These are phyloP conservation scores for Rhingia campestris DNA, from an alignment of 2,888 invertebrate species.

Conservation along the genomic window DNA sequence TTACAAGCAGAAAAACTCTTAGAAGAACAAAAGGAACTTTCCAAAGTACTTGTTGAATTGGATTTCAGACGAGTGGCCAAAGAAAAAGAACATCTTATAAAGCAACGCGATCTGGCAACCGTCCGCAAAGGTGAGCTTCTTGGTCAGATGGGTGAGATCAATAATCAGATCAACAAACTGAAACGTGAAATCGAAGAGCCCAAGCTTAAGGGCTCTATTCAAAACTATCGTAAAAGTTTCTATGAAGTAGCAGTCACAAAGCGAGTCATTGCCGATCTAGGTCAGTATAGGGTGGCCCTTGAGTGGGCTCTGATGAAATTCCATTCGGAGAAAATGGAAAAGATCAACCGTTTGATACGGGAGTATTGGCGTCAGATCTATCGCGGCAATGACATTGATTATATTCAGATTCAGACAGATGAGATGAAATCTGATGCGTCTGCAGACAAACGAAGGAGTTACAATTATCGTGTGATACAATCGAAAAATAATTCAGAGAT, in stretches of 20 bases:
- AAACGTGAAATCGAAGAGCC: conserved; percentile 86
- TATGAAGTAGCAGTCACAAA: conserved; percentile 86
- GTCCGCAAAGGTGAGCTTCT: conserved; percentile 83
- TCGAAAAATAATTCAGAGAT: conserved; percentile 93
- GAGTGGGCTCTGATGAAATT: conserved; percentile 95
- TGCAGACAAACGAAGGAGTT: conserved; percentile 80
- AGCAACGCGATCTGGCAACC: conserved; percentile 84
- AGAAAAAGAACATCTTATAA: conserved; percentile 85
- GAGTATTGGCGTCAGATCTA: conserved; percentile 91
- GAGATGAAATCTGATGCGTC: conserved; percentile 76
- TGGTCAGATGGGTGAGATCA: conserved; percentile 82
- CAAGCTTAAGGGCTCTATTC: conserved; percentile 87
- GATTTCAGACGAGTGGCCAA: conserved; percentile 84
- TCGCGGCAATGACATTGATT: conserved; percentile 96
- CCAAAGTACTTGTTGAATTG: conserved; percentile 85
- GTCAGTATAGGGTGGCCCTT: conserved; percentile 90
- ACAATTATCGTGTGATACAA: conserved; percentile 93
- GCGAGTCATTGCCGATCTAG: conserved; percentile 88
- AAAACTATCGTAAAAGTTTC: conserved; percentile 87
- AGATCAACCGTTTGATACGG: conserved; percentile 94
- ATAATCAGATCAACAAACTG: conserved; percentile 78
- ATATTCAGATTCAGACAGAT: conserved; percentile 92
- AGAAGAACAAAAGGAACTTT: conserved; percentile 84
- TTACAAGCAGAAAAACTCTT: conserved; percentile 83
- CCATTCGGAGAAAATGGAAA: conserved; percentile 95